These are phyloP conservation scores for Cassiopea xamachana DNA, from an alignment of 30 jellyfish, hydroid and myxozoan species.

Conservation along the genomic window DNA sequence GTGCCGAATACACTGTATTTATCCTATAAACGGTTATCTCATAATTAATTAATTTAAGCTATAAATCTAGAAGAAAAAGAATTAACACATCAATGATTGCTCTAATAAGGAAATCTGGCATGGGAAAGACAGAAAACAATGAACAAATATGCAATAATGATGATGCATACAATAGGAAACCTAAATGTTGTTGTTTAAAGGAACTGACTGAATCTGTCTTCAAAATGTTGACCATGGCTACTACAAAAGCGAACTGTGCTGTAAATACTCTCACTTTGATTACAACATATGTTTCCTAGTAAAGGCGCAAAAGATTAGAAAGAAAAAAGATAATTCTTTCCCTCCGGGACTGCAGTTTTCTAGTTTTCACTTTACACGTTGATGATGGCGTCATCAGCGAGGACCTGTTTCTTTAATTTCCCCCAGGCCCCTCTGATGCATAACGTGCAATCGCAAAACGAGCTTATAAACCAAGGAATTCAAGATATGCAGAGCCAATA, in stretches of 20 bases:
- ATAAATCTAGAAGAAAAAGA: conserved; percentile 58
- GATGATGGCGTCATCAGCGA: no score
- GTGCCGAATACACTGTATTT: conserved; percentile 21
- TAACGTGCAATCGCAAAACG: not conserved
- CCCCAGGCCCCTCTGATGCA: no score
- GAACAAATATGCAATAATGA: conserved; percentile 32
- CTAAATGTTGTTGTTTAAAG: not conserved
- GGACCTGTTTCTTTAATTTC: no score
- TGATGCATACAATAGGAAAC: conserved; percentile 6
- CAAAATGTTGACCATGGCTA: not conserved
- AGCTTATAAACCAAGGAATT: not conserved
- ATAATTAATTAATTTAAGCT: conserved; percentile 66
- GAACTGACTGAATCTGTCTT: not conserved
- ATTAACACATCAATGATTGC: conserved; percentile 64
- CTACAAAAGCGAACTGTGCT: no score
- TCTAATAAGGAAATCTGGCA: conserved; percentile 82
- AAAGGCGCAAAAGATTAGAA: no score
- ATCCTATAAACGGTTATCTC: conserved; percentile 50
- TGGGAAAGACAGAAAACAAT: conserved; percentile 72
- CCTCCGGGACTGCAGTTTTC: no score
- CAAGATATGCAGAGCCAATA: conserved; percentile 6
- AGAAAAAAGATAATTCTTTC: no score
- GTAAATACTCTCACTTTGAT: no score
- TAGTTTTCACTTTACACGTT: no score
- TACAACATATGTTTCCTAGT: no score